These are phyloP conservation scores for Drosophila antonietae DNA, from an alignment of 2,888 invertebrate species.

Conservation along the genomic window DNA sequence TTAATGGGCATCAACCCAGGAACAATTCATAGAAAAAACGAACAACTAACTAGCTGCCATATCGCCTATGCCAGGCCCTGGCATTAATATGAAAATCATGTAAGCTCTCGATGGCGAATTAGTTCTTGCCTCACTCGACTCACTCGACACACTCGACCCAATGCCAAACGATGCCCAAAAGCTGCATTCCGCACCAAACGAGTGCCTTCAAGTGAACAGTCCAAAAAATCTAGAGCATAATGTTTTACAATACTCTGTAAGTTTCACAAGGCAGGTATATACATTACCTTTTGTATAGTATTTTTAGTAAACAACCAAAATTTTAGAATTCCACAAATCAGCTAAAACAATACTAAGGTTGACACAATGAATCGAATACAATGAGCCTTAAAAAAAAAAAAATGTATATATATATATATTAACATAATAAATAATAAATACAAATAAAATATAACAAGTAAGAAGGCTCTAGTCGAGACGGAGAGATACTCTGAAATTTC, in stretches of 20 bases:
- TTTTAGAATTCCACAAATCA: no score
- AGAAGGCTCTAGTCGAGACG: no score
- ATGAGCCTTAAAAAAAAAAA: no score
- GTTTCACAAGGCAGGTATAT: not conserved
- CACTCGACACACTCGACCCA: not conserved
- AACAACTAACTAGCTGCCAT: slow-evolving; percentile 43
- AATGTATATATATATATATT: no score
- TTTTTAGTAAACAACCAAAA: no score
- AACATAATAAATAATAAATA: no score
- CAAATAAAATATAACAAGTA: no score
- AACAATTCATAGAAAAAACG: slow-evolving; percentile 31
- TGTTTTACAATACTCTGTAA: slow-evolving; percentile 32
- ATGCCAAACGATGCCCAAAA: slow-evolving; percentile 18
- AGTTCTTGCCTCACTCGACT: slow-evolving; percentile 25
- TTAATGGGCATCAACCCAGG: slow-evolving; percentile 37
- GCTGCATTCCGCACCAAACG: slow-evolving; percentile 20
- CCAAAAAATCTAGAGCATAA: slow-evolving; percentile 27
- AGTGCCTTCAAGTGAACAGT: slow-evolving; percentile 42
- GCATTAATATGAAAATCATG: slow-evolving; percentile 60
- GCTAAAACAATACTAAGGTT: no score
- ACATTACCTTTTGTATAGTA: no score
- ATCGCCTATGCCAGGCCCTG: slow-evolving; percentile 26
- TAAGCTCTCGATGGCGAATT: slow-evolving; percentile 54
- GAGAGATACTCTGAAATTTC: no score
- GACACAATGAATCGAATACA: no score